Conservation (phyloP, 1,140 invertebrate genomes). For the Epicauta chinensis region DNA sequence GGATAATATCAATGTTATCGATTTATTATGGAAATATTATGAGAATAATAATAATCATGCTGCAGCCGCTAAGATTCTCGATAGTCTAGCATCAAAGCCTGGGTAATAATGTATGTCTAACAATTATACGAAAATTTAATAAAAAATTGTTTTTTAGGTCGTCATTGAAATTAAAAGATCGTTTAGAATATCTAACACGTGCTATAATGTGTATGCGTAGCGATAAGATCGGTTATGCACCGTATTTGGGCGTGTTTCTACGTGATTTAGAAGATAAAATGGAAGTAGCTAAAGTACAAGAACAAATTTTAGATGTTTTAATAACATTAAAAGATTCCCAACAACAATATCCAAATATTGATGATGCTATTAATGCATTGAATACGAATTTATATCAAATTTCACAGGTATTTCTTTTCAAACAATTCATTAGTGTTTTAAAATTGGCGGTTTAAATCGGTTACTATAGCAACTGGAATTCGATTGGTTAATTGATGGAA, state of each 20-base stretch:
- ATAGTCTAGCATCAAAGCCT: constrained; percentile 76
- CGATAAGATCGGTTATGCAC: constrained; percentile 69
- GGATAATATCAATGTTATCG: constrained; percentile 61
- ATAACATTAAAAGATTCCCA: constrained; percentile 45
- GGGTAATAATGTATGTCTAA: constrained; percentile 57
- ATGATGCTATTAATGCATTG: constrained; percentile 48
- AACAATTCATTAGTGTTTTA: too few relatives aligned
- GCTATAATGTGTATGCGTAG: constrained; percentile 94
- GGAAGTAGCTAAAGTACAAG: constrained; percentile 79
- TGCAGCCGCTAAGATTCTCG: constrained; percentile 87
- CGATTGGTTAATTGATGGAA: too few relatives aligned
- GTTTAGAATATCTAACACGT: constrained; percentile 85
- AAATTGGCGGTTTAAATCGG: too few relatives aligned
- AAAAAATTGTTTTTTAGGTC: constrained; percentile 45
- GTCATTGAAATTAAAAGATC: constrained; percentile 58
- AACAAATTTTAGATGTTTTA: constrained; percentile 61
- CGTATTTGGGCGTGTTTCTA: constrained; percentile 75
- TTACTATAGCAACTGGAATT: too few relatives aligned
- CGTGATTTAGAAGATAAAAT: constrained; percentile 92
- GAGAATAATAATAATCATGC: constrained; percentile 87
- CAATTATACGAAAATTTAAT: constrained; percentile 3
- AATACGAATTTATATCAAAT: constrained; percentile 59
- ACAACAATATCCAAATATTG: constrained; percentile 42
- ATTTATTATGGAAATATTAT: constrained; percentile 94
- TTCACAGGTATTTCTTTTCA: constrained; percentile 49